A percentile compares a stretch with the other conserved stretches of the same genome.
These are phyloP conservation scores for Aphelenchoides fujianensis DNA, from an alignment of 1,140 invertebrate genomes.

Conservation along the genomic window DNA sequence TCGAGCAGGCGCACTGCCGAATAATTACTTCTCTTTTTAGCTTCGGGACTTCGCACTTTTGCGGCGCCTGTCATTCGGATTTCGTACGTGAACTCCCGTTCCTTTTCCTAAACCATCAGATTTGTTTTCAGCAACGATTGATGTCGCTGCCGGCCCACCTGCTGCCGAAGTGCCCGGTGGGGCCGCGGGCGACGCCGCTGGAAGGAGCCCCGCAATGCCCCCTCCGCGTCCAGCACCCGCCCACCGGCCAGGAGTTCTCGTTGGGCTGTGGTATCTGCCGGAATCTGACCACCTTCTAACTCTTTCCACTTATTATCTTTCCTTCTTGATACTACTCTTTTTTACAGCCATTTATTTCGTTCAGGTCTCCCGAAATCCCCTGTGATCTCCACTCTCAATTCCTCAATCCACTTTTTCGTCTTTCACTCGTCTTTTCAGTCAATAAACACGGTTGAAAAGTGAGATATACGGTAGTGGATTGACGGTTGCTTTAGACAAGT, in stretches of 20 bases:
- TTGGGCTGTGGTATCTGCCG: conserved; percentile 94
- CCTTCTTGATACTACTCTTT: no score
- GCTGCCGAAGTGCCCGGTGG: conserved; percentile 87
- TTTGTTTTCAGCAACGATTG: no score
- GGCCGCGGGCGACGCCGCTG: conserved; percentile 64
- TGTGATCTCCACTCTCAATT: background rate
- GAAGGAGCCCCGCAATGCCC: conserved; percentile 82
- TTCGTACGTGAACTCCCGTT: no score
- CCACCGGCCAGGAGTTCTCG: conserved; percentile 95
- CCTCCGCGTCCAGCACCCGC: conserved; percentile 87
- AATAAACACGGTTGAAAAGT: no score
- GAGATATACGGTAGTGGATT: no score
- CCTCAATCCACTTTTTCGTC: background rate
- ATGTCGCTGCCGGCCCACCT: conserved; percentile 83
- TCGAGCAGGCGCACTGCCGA: background rate
- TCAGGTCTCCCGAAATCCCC: background rate
- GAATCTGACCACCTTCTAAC: conserved; percentile 87
- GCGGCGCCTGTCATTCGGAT: conserved; percentile 95
- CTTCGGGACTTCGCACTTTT: conserved; percentile 97
- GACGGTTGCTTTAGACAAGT: no score
- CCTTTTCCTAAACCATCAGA: no score
- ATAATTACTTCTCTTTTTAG: conserved; percentile 66
- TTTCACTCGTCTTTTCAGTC: background rate
- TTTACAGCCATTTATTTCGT: no score
- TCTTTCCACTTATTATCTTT: no score